Percentiles rank a stretch among this genome's conserved stretches.
These are phyloP conservation scores for Hoplostethus atlanticus DNA, from an alignment of 2,797 vertebrate genomes.

Conservation along the genomic window DNA sequence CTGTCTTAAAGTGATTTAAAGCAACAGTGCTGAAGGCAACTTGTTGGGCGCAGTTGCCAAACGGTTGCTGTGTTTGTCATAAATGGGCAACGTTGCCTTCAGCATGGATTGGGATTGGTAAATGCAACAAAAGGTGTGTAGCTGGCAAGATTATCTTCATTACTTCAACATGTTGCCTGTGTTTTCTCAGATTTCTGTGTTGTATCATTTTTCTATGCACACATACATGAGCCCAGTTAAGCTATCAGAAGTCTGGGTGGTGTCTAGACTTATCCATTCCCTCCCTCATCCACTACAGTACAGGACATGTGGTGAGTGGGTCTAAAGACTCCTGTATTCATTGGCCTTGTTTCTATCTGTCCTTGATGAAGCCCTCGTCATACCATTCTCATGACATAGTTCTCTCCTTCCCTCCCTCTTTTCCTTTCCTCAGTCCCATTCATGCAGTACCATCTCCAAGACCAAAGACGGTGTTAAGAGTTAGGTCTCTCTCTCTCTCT, in stretches of 20 bases:
- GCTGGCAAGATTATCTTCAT: too few species aligned
- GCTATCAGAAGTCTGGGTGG: not conserved
- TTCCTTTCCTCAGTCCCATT: not conserved
- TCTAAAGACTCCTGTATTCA: conserved; percentile 19
- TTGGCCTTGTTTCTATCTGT: conserved; percentile 32
- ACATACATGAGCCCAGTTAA: too few species aligned
- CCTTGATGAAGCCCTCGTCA: conserved; percentile 45
- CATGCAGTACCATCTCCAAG: not conserved
- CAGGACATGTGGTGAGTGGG: conserved; percentile 3
- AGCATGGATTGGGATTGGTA: not conserved
- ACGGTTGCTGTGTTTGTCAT: not conserved
- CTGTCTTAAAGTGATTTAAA: too few species aligned
- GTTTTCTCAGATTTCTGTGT: too few species aligned
- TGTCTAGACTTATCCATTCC: not conserved
- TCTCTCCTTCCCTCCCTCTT: not conserved
- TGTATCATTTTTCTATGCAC: too few species aligned
- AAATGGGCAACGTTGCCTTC: not conserved
- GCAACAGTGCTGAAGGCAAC: too few species aligned
- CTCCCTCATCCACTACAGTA: conserved; percentile 9
- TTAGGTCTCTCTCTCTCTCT: not conserved
- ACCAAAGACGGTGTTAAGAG: not conserved
- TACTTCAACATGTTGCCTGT: too few species aligned
- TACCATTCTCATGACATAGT: conserved; percentile 42
- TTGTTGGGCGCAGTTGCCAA: too few species aligned
- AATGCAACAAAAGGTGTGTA: not conserved